phyloP scores from a whole-genome alignment of 2,797 vertebrate species.

The Peromyscus nudipes region DNA sequence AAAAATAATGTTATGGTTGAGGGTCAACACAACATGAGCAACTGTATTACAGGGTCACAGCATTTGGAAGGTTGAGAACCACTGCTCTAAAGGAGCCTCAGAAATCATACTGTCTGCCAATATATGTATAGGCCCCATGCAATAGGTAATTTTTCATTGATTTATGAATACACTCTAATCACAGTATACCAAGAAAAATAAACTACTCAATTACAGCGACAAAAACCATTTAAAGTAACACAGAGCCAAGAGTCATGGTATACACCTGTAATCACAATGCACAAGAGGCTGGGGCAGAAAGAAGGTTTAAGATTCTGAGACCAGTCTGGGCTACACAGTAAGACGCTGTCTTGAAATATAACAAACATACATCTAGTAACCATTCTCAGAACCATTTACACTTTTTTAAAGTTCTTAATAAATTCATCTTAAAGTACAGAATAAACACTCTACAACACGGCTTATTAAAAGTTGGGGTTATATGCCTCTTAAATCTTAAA shows the following conservation, averaged over 20 bases:
- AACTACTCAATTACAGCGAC: conserved; percentile 35
- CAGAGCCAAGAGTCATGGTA: not conserved
- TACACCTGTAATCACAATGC: not conserved
- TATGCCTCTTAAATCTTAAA: conserved; percentile 59
- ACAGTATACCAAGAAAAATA: conserved; percentile 61
- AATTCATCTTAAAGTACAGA: conserved; percentile 17
- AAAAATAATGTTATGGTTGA: not conserved
- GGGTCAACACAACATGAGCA: not conserved
- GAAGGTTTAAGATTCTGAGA: not conserved
- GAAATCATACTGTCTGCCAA: not conserved
- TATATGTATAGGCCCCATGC: not conserved
- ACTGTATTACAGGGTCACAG: not conserved
- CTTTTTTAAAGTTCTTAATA: conserved; percentile 52
- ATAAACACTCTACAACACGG: conserved; percentile 15
- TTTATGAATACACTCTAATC: conserved; percentile 31
- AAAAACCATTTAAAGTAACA: conserved; percentile 57
- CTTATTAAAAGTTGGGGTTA: conserved; percentile 35
- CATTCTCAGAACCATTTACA: conserved; percentile 9
- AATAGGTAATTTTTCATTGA: conserved; percentile 18
- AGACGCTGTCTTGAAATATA: not conserved
- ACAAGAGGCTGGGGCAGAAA: not conserved
- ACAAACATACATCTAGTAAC: conserved; percentile 8
- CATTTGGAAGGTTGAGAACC: not conserved
- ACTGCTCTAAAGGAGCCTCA: conserved; percentile 25
- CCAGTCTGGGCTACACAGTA: not conserved